Percentiles rank a stretch among this genome's conserved stretches.
These are phyloP conservation scores for Lethrus apterus DNA, from an alignment of 1,140 invertebrate genomes.

Conservation along the genomic window DNA sequence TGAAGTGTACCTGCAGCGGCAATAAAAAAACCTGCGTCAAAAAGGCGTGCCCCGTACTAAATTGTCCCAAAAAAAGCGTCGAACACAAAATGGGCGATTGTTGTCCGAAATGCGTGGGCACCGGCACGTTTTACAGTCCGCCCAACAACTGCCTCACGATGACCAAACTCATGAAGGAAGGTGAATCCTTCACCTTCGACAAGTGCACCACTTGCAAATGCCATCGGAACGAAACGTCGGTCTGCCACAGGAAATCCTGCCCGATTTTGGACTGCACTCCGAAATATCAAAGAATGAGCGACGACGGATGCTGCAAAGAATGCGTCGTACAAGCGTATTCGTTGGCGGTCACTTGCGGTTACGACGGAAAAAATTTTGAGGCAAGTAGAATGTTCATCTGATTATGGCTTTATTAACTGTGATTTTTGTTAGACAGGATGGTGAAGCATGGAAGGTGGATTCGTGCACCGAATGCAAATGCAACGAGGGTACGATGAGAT, in stretches of 20 bases:
- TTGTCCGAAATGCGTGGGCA: constrained; percentile 69
- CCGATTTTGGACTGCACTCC: constrained; percentile 73
- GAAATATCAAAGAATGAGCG: constrained; percentile 55
- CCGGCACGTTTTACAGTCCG: constrained; percentile 27
- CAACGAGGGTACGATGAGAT: constrained; percentile 67
- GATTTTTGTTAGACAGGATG: constrained; percentile 53
- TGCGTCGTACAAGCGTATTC: constrained; percentile 56
- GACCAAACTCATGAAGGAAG: constrained; percentile 53
- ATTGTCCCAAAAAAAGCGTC: constrained; percentile 62
- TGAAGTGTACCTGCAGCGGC: constrained; percentile 74
- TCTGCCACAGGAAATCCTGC: constrained; percentile 71
- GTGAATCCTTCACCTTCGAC: constrained; percentile 57
- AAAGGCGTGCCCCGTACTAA: constrained; percentile 75
- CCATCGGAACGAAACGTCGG: constrained; percentile 58
- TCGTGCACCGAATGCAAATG: constrained; percentile 81
- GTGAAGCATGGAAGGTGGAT: constrained; percentile 77
- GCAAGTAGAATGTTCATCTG: constrained; percentile 41
- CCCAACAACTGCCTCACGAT: constrained; percentile 62
- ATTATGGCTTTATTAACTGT: not conserved
- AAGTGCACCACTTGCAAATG: constrained; percentile 79
- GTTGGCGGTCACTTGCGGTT: constrained; percentile 58
- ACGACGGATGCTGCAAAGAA: constrained; percentile 70
- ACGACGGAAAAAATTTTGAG: constrained; percentile 57
- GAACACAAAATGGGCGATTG: constrained; percentile 64
- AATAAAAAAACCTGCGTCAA: constrained; percentile 71